Percentiles rank a stretch among this genome's conserved stretches.
Conservation (phyloP, 2,797 vertebrate genomes). For the Sphenopsis melanotis region DNA sequence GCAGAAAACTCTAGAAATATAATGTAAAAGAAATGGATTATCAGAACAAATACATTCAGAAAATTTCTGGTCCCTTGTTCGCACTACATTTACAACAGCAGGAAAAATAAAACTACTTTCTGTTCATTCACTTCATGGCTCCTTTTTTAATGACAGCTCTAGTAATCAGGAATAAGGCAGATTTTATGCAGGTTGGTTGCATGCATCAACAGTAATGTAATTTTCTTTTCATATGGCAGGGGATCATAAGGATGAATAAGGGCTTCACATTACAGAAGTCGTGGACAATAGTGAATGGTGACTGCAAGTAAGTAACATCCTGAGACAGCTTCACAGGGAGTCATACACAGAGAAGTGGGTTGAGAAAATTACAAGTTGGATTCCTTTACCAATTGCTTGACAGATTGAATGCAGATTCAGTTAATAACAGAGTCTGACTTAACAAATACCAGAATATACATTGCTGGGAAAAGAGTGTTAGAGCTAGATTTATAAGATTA, state of each 20-base stretch:
- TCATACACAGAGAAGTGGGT: neutral
- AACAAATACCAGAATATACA: constrained; percentile 12
- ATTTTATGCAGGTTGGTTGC: neutral
- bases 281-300: neutral
- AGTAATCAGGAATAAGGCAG: neutral
- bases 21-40: neutral
- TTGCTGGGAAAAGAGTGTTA: neutral
- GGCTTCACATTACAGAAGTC: neutral
- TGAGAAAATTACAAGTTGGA: neutral
- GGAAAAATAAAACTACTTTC: neutral
- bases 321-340: neutral
- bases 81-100: neutral
- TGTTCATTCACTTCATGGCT: neutral
- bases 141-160: neutral
- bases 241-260: neutral
- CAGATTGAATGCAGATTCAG: neutral
- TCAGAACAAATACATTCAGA: neutral
- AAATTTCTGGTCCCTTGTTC: neutral
- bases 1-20: neutral
- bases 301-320: neutral
- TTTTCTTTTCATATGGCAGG: neutral
- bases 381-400: neutral
- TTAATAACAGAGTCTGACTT: constrained; percentile 12
- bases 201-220: neutral
- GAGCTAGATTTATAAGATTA: neutral